Evolutionary conservation across 2,797 vertebrate species (phyloP), one percentile per base, ranked within the genome.

Genomic region (Sebastiscus albofasciatus): DNA sequence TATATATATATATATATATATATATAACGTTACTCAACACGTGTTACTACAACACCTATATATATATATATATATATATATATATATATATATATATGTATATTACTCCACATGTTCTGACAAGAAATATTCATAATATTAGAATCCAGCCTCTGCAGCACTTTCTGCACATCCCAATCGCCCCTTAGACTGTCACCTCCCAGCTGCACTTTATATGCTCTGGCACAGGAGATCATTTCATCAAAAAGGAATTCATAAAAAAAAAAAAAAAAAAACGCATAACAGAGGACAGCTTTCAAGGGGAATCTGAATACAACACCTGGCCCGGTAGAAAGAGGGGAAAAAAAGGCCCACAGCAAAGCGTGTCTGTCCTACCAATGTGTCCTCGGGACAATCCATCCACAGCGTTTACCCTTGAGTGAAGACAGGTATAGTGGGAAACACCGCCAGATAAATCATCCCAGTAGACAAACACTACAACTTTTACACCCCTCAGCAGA

Each of bases 261-360:
- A 71, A 85, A 85, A 77, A 8, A 31, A 74, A 33, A 49, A 85
- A 79, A 64, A 66, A 88, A 36, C 72, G 72, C 80, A 88, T 83
- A 76, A 82, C 86, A 91, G 85, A 93, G 94, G 91, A 90, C 93
- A 86, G 62, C 66, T 82, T 95, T 91, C 90, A 95, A 94, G 93
- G 91, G 80, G 89, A 95, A 93, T 94, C 77, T 92, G 86, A 94
- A 92, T 85, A 87, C 66, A 91, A 94, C 90, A 95, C 93, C 93
- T 94, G 88, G 87, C 72, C 70, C 39, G 13, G 39, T 62, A 67
- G n/a, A 80, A 69, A 54, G 66, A 67, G 6, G 2, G 56, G n/a
- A 36, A 67, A 56, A 62, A 13, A 36, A 68, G 18, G 8, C 61
- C 56, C 59, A 80, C 14, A 73, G 78, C 46, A 79, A 75, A 79